phyloP scores from a whole-genome alignment of 2,113 vertebrate genomes.

The Chaetops frenatus region DNA sequence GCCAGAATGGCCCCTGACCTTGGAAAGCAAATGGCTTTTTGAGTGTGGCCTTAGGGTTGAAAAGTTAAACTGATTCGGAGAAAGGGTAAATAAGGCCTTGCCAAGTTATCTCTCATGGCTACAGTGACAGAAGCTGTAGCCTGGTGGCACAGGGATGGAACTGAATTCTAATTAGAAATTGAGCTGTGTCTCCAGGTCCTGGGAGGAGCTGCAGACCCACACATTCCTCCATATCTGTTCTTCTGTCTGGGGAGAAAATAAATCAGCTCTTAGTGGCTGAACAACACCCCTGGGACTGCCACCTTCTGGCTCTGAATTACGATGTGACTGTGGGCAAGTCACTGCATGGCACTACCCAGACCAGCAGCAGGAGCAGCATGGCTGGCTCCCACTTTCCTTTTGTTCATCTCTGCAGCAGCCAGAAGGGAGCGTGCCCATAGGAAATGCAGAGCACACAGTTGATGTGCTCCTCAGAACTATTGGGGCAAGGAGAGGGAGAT shows the following conservation, averaged over 20 bases:
- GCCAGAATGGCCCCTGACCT: not conserved
- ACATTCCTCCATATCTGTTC: not conserved
- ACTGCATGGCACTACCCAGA: not conserved
- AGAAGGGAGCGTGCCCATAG: rapidly evolving
- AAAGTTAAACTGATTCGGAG: not conserved
- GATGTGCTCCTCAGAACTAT: not conserved
- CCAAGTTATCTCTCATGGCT: not conserved
- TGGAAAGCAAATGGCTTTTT: not conserved
- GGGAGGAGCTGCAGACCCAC: not conserved
- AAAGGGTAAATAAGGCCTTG: not conserved
- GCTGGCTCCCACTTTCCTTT: not conserved
- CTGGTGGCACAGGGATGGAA: not conserved
- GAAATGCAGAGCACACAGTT: not conserved
- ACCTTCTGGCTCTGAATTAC: not conserved
- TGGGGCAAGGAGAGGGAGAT: not conserved
- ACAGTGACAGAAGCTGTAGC: not conserved
- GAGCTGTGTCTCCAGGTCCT: not conserved
- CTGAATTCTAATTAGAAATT: not conserved
- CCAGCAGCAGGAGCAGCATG: not conserved
- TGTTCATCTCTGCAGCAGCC: not conserved
- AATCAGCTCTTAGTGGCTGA: not conserved
- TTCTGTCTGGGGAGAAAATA: not conserved
- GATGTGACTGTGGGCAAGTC: not conserved
- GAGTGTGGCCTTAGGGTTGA: not conserved
- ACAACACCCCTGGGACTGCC: not conserved